phyloP scores from a whole-genome alignment of 2,797 vertebrate genomes.

The Botia kubotai region DNA sequence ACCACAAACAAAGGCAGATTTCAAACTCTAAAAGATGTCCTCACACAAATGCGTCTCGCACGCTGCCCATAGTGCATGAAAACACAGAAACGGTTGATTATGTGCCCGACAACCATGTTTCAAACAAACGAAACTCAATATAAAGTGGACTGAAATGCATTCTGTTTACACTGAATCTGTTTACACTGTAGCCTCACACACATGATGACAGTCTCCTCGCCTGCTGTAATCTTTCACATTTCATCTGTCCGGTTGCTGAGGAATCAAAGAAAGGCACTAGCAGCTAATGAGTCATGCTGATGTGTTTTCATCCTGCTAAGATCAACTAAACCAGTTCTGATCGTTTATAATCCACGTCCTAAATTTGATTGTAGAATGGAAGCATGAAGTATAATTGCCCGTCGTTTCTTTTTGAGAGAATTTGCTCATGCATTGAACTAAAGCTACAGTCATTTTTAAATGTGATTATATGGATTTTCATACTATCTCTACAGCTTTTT shows the following conservation, averaged over 20 bases:
- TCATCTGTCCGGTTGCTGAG: conserved; percentile 86
- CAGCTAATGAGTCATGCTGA: conserved; percentile 84
- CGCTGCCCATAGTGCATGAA: conserved; percentile 63
- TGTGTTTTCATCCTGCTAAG: conserved; percentile 73
- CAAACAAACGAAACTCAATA: conserved; percentile 10
- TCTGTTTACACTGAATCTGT: conserved; percentile 49
- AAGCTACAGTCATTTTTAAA: conserved; percentile 75
- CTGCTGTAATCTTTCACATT: conserved; percentile 71
- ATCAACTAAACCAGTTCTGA: conserved; percentile 66
- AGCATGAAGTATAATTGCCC: conserved; percentile 84
- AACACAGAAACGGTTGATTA: conserved; percentile 67
- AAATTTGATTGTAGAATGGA: conserved; percentile 84
- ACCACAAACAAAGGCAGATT: conserved; percentile 61
- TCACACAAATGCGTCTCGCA: conserved; percentile 13
- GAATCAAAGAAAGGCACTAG: conserved; percentile 98
- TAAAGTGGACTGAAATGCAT: conserved; percentile 21
- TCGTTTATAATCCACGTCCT: conserved; percentile 71
- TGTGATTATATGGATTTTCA: conserved; percentile 80
- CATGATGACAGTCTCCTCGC: conserved; percentile 48
- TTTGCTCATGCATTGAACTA: conserved; percentile 94
- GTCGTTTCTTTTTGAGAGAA: conserved; percentile 86
- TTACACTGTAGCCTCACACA: conserved; percentile 62
- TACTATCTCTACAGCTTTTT: conserved; percentile 66
- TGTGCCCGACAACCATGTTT: conserved; percentile 76
- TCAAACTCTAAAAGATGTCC: conserved; percentile 64